Conservation (phyloP, 2,888 invertebrate species). For the Galerucella calmariensis region DNA sequence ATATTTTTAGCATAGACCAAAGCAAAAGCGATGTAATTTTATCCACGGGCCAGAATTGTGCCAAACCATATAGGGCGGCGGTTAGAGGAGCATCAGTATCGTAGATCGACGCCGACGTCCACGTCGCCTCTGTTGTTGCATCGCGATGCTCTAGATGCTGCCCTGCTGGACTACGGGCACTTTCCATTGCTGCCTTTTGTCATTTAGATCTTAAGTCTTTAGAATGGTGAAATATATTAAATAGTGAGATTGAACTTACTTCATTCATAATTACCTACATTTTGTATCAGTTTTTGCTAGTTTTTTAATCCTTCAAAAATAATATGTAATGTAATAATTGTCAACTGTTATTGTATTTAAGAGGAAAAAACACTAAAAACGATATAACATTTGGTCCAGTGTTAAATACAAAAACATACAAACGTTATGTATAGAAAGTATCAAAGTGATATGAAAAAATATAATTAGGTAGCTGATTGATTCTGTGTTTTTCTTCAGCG, state of each 20-base stretch:
- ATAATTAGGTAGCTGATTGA: too few relatives aligned
- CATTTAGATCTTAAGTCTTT: background rate
- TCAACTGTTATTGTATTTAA: too few relatives aligned
- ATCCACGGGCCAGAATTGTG: conserved; percentile 64
- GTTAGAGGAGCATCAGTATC: conserved; percentile 48
- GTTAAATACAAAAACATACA: too few relatives aligned
- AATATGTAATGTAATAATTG: too few relatives aligned
- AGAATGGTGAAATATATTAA: too few relatives aligned
- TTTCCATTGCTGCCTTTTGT: background rate
- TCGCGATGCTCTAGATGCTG: conserved; percentile 15
- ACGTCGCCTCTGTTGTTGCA: conserved; percentile 33
- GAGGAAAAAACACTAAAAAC: too few relatives aligned
- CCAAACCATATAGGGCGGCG: conserved; percentile 66
- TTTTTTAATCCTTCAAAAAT: too few relatives aligned
- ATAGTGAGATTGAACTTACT: background rate
- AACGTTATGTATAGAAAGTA: too few relatives aligned
- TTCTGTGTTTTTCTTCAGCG: too few relatives aligned
- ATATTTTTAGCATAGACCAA: conserved; percentile 65
- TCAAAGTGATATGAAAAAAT: too few relatives aligned
- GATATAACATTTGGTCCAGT: too few relatives aligned
- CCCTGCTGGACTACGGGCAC: background rate
- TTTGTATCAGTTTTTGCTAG: too few relatives aligned
- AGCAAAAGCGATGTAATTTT: conserved; percentile 66
- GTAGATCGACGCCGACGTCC: conserved; percentile 43
- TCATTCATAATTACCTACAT: background rate